Evolutionary conservation across 2,797 vertebrate species (phyloP), one percentile per base, ranked within the genome.

Genomic region (Philypnodon macrostomus): DNA sequence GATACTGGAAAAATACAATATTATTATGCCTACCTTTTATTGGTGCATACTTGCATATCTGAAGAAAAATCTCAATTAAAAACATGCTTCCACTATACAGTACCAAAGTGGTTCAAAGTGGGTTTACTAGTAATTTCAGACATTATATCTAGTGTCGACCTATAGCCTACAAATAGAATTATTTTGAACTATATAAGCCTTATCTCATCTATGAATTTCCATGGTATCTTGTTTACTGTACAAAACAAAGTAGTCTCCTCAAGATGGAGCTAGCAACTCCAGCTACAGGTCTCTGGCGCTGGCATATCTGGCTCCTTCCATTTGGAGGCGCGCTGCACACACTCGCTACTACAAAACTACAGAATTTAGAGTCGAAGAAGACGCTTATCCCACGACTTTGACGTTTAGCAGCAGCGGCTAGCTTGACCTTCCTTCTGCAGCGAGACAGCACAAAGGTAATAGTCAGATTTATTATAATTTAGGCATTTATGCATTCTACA

Each of bases 341-440:
- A 4, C 3, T 15, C 5, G 2, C 7, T 5, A 4, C 0, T 13
- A 10, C 9, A 16, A 18, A 1, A 6, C 35, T 6, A 10, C 40
- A 7, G 2, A 18, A 1, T 1, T 0, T 12, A 30, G 4, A 3
- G 63, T 14, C 66, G 77, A 84, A 85, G 75, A 62, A 73, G 52
- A 39, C 5, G n/a, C 4, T 5, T 4, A 27, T 31, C 26, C 7
- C 58, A 50, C 77, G 83, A 85, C 85, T 80, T 85, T 87, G 77
- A 78, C 59, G 70, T 68, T 14, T 27, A 57, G 45, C 36, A 18
- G 26, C 1, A 47, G 6, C 35, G 1, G 24, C 42, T 34, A 16
- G 37, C n/a, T 53, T 85, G 85, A 87, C 85, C 83, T 85, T 85
- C 66, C 35, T 14, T 7, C 47, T 16, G 47, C 50, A 39, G 38